Base-by-base conservation (phyloP, 2,888 invertebrate genomes). In the Oeneis ivallda region DNA sequence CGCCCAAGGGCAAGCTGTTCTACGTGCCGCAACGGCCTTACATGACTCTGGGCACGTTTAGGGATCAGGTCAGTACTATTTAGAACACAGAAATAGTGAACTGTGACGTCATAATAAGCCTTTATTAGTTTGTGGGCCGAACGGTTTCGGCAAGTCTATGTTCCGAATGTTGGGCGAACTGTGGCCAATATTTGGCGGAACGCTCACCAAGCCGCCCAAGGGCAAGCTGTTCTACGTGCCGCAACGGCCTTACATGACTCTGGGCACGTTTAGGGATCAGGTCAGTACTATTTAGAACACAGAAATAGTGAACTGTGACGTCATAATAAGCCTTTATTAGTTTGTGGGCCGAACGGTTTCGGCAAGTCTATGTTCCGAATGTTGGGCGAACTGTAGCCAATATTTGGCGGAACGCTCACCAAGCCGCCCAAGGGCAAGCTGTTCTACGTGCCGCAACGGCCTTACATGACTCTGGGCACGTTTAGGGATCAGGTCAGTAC, bases 271-370 rank as follows among this genome's bases (percentile, higher is more conserved):
- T 9, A 37, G 37, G 9, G 15, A 15, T 5, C 54, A 11, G 15
- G 1, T 37, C 4, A 26, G 26, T 26, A 26, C 1, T 26, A 26
- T 26, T 26, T 26, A 26, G 4, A 26, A 26, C 2, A 26, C 26
- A 26, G 26, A 26, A 26, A 26, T 26, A 4, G 26, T 1, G 4
- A 26, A 26, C 2, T 26, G 26, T 26, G 26, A 26, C 4, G 26
- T 26, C 26, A 26, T n/a, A n/a, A n/a, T 26, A 26, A 26, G 4
- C 26, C 4, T 26, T 26, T 26, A 26, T 87, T 99, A n/a, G 98
- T 99, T 0, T 99, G 98, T 83, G 99, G 99, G 0, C 99, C 99
- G 2, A 99, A 99, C 85, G 99, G 99, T 1, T 98, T 99, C 85
- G 99, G 99, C 57, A 99, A 99, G 87, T 98, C 98, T 0, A 93